phyloP scores from a whole-genome alignment of 2,888 invertebrate genomes.

The Spicauda simplicius region DNA sequence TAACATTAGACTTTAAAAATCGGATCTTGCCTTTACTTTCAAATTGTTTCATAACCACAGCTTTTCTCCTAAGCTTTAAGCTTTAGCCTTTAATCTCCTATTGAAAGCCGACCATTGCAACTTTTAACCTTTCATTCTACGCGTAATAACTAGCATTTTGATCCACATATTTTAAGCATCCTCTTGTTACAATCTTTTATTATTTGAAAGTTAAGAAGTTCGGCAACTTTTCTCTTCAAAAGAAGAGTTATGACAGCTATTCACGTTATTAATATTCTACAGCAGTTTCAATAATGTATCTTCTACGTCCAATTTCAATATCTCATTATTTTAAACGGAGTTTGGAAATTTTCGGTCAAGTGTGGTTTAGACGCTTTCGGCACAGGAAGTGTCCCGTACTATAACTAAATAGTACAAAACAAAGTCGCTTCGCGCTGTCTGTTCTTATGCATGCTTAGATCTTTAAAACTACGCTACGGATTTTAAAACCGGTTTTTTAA shows the following conservation, averaged over 20 bases:
- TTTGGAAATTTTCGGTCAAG: too few species aligned
- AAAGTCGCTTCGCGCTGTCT: too few species aligned
- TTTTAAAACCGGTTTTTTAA: too few species aligned
- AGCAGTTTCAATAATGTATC: neutral
- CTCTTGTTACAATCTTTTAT: slow-evolving; percentile 8
- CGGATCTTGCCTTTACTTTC: too few species aligned
- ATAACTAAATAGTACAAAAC: too few species aligned
- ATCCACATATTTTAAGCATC: neutral
- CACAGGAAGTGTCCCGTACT: too few species aligned
- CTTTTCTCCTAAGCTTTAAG: too few species aligned
- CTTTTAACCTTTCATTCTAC: slow-evolving; percentile 1
- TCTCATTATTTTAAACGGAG: neutral
- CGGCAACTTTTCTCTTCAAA: slow-evolving; percentile 18
- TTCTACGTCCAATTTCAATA: neutral
- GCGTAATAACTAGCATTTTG: slow-evolving; percentile 1
- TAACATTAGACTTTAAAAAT: too few species aligned
- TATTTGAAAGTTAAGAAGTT: slow-evolving; percentile 18
- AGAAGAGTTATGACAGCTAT: slow-evolving; percentile 2
- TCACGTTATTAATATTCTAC: neutral
- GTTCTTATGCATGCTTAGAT: too few species aligned
- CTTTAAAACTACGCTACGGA: too few species aligned
- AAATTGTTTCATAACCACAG: too few species aligned
- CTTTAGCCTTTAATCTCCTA: neutral
- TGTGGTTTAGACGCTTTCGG: too few species aligned
- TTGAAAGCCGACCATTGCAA: neutral